Evolutionary conservation across 2,888 invertebrate genomes (phyloP).

Genomic region (Chaitophorus viminalis): DNA sequence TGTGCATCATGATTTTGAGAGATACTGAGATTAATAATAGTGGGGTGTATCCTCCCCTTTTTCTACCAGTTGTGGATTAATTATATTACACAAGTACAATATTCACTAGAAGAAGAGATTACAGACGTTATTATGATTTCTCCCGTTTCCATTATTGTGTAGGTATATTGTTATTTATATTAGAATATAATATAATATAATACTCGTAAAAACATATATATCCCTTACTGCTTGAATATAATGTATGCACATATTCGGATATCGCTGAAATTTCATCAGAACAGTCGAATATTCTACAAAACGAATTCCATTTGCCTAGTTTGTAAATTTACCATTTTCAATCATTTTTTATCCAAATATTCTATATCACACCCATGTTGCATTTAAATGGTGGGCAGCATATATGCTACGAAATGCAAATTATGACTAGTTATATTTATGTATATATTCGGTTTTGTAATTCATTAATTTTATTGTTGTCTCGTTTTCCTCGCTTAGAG

Average conservation of each 20-base stretch:
- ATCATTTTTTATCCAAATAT: background rate
- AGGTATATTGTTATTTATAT: background rate
- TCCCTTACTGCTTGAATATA: background rate
- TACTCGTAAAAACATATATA: background rate
- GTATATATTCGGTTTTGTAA: constrained; percentile 1
- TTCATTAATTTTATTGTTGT: constrained; percentile 2
- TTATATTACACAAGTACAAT: background rate
- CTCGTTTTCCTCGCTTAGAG: background rate
- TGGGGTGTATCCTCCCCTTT: constrained; percentile 47
- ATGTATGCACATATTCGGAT: background rate
- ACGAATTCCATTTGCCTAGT: background rate
- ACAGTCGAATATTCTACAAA: background rate
- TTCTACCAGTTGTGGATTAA: background rate
- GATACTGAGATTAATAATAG: constrained; percentile 9
- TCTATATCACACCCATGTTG: background rate
- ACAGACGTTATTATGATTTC: background rate
- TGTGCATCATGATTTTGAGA: background rate
- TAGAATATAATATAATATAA: background rate
- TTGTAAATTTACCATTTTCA: background rate
- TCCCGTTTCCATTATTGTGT: background rate
- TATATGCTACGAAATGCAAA: background rate
- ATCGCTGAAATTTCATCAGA: background rate
- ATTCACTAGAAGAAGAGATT: background rate
- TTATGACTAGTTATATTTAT: background rate
- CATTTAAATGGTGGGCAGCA: background rate